These are phyloP conservation scores for Tiliacea aurago DNA, from an alignment of 2,888 invertebrate species.

Conservation along the genomic window DNA sequence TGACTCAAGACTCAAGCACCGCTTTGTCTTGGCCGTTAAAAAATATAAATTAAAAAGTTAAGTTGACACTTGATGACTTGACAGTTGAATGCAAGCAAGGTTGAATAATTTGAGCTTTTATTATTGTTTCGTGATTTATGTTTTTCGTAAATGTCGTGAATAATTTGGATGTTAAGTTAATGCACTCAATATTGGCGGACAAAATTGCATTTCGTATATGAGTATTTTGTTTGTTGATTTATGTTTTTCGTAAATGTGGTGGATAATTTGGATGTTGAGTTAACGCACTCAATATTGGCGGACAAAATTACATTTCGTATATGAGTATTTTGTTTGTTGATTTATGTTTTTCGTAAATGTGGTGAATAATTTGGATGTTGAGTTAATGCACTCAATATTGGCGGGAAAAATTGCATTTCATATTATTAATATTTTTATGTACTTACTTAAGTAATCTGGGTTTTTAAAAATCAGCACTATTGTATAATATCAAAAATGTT, in stretches of 20 bases:
- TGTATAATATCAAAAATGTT: neutral
- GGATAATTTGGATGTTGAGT: neutral
- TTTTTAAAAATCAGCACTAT: neutral
- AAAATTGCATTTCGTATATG: neutral
- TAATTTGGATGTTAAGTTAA: neutral
- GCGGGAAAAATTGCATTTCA: neutral
- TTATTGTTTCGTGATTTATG: slow-evolving; percentile 17
- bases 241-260: slow-evolving; percentile 1
- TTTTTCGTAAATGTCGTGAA: neutral
- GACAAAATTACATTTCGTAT: neutral
- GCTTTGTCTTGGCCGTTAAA: slow-evolving; percentile 69
- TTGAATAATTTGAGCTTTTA: slow-evolving; percentile 17
- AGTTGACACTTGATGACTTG: slow-evolving; percentile 34
- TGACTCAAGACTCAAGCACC: slow-evolving; percentile 82
- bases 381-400: neutral
- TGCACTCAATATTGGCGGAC: neutral
- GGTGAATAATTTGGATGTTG: neutral
- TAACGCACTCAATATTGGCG: neutral
- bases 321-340: slow-evolving; percentile 2
- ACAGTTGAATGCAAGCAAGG: slow-evolving; percentile 31
- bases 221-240: slow-evolving; percentile 2
- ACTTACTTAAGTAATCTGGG: neutral
- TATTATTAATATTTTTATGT: too few species aligned
- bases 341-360: slow-evolving; percentile 8
- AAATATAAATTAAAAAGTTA: slow-evolving; percentile 54